These are phyloP conservation scores for Discoglossus pictus DNA, from an alignment of 2,797 vertebrate genomes.

Conservation along the genomic window DNA sequence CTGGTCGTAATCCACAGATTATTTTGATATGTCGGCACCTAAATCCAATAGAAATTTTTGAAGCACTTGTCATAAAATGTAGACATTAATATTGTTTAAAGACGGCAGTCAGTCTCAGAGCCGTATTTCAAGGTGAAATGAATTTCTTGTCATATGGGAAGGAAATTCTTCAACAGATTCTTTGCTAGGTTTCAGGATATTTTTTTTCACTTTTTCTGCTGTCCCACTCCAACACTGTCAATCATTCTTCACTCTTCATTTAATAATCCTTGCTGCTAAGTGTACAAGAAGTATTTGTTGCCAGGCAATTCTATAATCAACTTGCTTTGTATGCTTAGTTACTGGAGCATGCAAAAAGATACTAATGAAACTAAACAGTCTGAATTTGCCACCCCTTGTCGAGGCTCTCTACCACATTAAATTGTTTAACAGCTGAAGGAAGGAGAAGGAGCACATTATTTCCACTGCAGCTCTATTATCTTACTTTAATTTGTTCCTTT, in stretches of 20 bases:
- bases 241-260: slow-evolving; percentile 35
- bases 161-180: slow-evolving; percentile 10
- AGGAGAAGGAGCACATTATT: too few relatives aligned
- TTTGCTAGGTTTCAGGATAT: slow-evolving; percentile 9
- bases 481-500: too few relatives aligned
- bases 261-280: slow-evolving; percentile 38
- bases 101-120: not conserved
- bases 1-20: slow-evolving; percentile 58
- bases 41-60: slow-evolving; percentile 48
- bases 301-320: too few relatives aligned
- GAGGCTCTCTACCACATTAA: too few relatives aligned
- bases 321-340: too few relatives aligned
- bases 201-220: slow-evolving; percentile 20
- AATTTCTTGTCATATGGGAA: slow-evolving; percentile 21
- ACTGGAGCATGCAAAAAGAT: too few relatives aligned
- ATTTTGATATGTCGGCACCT: slow-evolving; percentile 53
- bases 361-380: too few relatives aligned
- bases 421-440: too few relatives aligned
- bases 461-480: too few relatives aligned
- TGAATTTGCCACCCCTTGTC: too few relatives aligned
- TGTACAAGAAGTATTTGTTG: too few relatives aligned
- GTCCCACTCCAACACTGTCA: slow-evolving; percentile 26
- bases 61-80: slow-evolving; percentile 43
- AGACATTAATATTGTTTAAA: slow-evolving; percentile 40
- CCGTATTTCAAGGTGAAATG: slow-evolving; percentile 54